Evolutionary conservation across 2,888 invertebrate genomes (phyloP), one percentile per base, ranked within the genome.

Genomic region (Antheraea yamamai): DNA sequence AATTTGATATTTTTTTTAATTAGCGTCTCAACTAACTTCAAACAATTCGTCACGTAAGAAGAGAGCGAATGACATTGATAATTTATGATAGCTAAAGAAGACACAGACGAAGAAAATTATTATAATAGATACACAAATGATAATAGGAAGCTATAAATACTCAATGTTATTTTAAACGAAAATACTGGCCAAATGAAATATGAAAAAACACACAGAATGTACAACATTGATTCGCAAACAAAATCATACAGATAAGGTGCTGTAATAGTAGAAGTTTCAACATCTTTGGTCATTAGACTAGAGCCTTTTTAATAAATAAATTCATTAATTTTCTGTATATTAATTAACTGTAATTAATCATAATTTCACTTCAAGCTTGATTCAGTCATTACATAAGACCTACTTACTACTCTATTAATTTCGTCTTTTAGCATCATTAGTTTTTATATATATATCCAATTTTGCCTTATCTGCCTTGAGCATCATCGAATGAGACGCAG

Each of bases 151-250:
- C 92, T 86, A 87, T 86, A 87, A 87, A 87, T 90, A 90, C 89
- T 87, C 84, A 89, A 92, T 84, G 84, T 87, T 82, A 85, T 84
- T 89, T 90, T 88, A 78, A 84, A 88, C 77, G 39, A 70, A 88
- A 84, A 87, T 86, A 91, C 87, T 89, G 88, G 89, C 92, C 84
- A 91, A 92, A 92, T 89, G 79, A 92, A 90, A 89, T 83, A 85
- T 85, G 85, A 91, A 87, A 85, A 88, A 89, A 94, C 92, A 94
- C 91, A 94, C 89, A 91, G 88, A 88, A 90, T 92, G 84, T 91
- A 94, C 94, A 92, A 95, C 95, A 95, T 85, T 92, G 90, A 93
- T 89, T 91, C 91, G 92, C 94, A 92, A 93, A 92, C 89, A 88
- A 90, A 92, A 92, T 89, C 86, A 86, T 72, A 75, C 78, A 90